A percentile compares a stretch with the other conserved stretches of the same genome.
These are phyloP conservation scores for Ochotona curzoniae DNA, from an alignment of 2,113 vertebrate species.

Conservation along the genomic window DNA sequence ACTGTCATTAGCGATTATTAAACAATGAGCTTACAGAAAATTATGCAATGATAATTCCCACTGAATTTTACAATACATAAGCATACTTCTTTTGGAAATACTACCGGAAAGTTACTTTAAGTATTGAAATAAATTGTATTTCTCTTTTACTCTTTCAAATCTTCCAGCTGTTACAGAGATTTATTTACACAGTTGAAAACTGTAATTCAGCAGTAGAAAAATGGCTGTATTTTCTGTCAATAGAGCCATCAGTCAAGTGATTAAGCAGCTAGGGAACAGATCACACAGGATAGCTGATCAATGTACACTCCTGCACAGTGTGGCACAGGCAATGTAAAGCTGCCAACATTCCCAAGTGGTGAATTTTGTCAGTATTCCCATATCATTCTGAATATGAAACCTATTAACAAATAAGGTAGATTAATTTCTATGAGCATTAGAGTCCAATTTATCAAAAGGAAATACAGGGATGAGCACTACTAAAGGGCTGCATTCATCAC, in stretches of 20 bases:
- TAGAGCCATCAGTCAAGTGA: conserved; percentile 47
- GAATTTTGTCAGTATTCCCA: background rate
- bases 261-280: conserved; percentile 43
- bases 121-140: conserved; percentile 14
- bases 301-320: background rate
- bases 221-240: conserved; percentile 42
- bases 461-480: background rate
- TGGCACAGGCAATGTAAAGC: background rate
- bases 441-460: conserved; percentile 48
- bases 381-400: conserved; percentile 35
- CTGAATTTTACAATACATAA: conserved; percentile 45
- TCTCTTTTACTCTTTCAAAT: conserved; percentile 42
- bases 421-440: conserved; percentile 39
- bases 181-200: conserved; percentile 58
- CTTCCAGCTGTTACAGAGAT: conserved; percentile 46
- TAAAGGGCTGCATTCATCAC: conserved; percentile 49
- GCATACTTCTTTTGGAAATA: conserved; percentile 52
- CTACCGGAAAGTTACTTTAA: conserved; percentile 34
- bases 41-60: background rate
- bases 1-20: background rate
- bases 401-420: conserved; percentile 38
- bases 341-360: background rate
- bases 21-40: conserved; percentile 53
- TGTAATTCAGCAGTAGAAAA: conserved; percentile 51
- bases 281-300: conserved; percentile 5